These are phyloP conservation scores for Siphamia tubifer DNA, from an alignment of 2,113 vertebrate genomes.

Conservation along the genomic window DNA sequence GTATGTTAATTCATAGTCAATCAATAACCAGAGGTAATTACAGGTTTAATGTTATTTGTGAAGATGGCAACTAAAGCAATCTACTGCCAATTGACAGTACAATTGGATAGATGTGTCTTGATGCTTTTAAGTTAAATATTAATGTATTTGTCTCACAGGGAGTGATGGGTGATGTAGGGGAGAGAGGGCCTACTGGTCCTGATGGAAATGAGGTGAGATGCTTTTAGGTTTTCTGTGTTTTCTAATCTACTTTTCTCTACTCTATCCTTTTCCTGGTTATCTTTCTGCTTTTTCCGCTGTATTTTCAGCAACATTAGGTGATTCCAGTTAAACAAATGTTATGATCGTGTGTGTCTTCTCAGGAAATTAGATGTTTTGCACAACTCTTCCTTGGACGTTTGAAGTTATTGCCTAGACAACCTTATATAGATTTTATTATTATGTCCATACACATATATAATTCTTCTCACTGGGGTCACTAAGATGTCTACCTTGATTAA, in stretches of 20 bases:
- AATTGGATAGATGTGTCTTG: background rate
- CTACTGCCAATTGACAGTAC: background rate
- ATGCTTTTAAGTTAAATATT: background rate
- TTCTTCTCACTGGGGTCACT: too few species aligned
- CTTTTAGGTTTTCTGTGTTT: background rate
- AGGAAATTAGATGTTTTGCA: too few species aligned
- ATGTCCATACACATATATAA: too few species aligned
- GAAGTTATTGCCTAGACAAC: too few species aligned
- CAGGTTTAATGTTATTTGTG: background rate
- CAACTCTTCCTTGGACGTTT: too few species aligned
- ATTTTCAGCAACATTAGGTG: too few species aligned
- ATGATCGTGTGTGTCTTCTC: too few species aligned
- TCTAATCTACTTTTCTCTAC: background rate
- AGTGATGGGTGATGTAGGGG: constrained; percentile 88
- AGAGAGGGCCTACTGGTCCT: constrained; percentile 89
- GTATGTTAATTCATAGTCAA: background rate
- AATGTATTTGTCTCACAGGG: constrained; percentile 74
- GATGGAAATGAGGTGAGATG: constrained; percentile 91
- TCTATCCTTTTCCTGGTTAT: background rate
- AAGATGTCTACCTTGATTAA: too few species aligned
- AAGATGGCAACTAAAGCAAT: too few species aligned
- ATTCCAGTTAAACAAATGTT: too few species aligned
- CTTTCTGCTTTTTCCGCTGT: background rate
- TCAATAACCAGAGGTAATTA: background rate
- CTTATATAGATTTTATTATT: too few species aligned